Conservation (phyloP, 2,888 invertebrate species). For the Diaperis boleti region DNA sequence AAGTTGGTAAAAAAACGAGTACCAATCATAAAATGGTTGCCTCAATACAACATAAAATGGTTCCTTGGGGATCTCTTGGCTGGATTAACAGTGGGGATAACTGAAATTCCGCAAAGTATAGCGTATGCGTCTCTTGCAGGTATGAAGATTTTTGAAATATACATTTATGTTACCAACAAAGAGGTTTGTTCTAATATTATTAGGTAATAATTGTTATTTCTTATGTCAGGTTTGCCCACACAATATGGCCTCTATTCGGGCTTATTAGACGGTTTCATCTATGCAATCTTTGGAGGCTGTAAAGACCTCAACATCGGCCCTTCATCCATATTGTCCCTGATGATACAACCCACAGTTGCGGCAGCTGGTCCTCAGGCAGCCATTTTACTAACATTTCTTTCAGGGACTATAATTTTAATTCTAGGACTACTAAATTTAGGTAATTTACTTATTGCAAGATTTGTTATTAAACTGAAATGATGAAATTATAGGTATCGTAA, state of each 20-base stretch:
- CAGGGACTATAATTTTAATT: slow-evolving; percentile 77
- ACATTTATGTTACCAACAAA: too few relatives aligned
- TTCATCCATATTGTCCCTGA: slow-evolving; percentile 89
- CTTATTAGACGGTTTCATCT: slow-evolving; percentile 67
- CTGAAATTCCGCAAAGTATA: slow-evolving; percentile 91
- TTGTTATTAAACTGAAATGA: neutral
- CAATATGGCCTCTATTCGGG: slow-evolving; percentile 93
- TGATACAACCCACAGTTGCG: slow-evolving; percentile 83
- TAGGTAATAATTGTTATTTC: neutral
- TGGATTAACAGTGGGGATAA: slow-evolving; percentile 91
- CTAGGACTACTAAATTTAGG: slow-evolving; percentile 72
- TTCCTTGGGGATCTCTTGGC: slow-evolving; percentile 90
- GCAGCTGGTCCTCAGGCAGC: slow-evolving; percentile 77
- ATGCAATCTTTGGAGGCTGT: slow-evolving; percentile 91
- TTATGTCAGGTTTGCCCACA: slow-evolving; percentile 73
- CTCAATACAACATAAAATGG: slow-evolving; percentile 79
- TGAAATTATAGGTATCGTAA: slow-evolving; percentile 70
- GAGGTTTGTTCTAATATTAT: too few relatives aligned
- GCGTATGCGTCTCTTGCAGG: slow-evolving; percentile 84
- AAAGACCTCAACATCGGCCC: slow-evolving; percentile 95
- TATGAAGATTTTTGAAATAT: neutral
- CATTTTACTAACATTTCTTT: slow-evolving; percentile 79
- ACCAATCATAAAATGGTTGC: slow-evolving; percentile 83
- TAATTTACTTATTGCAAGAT: neutral
- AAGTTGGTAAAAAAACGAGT: slow-evolving; percentile 69